Base-by-base conservation (phyloP, 37 sponge, comb jelly and placozoan genomes). In the Theonella swinhoei region DNA sequence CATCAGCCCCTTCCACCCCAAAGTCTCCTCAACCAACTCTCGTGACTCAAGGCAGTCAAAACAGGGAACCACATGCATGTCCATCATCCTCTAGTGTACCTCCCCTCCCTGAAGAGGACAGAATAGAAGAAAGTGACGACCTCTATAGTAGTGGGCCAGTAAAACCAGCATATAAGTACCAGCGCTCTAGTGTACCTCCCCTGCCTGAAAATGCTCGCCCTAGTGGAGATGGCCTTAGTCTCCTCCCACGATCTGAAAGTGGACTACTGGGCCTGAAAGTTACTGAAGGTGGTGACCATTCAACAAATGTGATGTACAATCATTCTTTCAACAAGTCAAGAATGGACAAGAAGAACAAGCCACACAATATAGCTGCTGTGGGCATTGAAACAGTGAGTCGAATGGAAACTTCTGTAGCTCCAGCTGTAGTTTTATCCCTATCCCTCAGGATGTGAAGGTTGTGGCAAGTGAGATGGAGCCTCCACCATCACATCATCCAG, bases 301-400 rank as follows among this genome's bases (percentile, higher is more conserved):
- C 54, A 47, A 47, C 54, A 7, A 47, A 14, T 14, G 14, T 14
- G 11, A n/a, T n/a, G n/a, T n/a, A n/a, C n/a, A n/a, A n/a, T n/a
- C n/a, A n/a, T n/a, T n/a, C n/a, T n/a, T n/a, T n/a, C n/a, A n/a
- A n/a, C n/a, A n/a, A n/a, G n/a, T n/a, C n/a, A n/a, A n/a, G n/a
- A 25, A 2, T 29, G 4, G 23, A 23, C 2, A 31, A 20, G 4
- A n/a, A n/a, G n/a, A n/a, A n/a, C n/a, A n/a, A n/a, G n/a, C n/a
- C n/a, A n/a, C 23, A 2, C 8, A 35, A 22, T 2, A 2, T 35
- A 24, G 23, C 25, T 11, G 8, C 32, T 70, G 71, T 35, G 37
- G 71, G 71, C 4, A 70, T 70, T 70, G 71, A 70, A 70, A 70
- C 71, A 3, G 71, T 70, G 32, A 70, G 71, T 35, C 1, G 17